Evolutionary conservation across 2,797 vertebrate species (phyloP), one percentile per base, ranked within the genome.

Genomic region (Fistularia commersonii): DNA sequence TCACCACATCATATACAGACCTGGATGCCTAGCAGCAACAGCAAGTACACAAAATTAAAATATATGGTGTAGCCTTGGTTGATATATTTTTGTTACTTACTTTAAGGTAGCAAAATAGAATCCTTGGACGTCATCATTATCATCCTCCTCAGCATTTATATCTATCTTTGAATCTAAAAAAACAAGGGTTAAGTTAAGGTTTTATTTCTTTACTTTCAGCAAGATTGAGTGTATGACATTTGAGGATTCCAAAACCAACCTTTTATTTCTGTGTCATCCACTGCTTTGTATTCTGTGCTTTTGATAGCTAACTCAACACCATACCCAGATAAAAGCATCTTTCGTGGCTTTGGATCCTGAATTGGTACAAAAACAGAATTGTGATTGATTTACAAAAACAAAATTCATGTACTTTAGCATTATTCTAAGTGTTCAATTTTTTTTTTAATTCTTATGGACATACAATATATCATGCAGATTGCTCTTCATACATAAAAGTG

Each of bases 271-370:
- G 86, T 90, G 80, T 99, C 97, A 87, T 98, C 96, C 72, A 99
- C 79, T 8, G 93, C 94, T 91, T 95, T 97, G 83, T 99, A 99
- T 80, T 99, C 97, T 5, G 96, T 99, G 80, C 87, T 98, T 88
- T 99, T 99, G 80, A 98, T 94, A 8, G 95, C 97, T 84, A 99
- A 86, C 76, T 99, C 97, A 51, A 99, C 97, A 48, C 93, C 94
- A 50, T 97, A 99, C 41, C 96, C 97, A 68, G 97, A 98, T 54
- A 99, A 88, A 79, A 92, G 91, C 87, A 96, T 92, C 78, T 90
- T 94, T 68, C 79, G 81, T 47, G 89, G 81, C 72, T 84, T 90
- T 63, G 91, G 89, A 60, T 93, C 84, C 97, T 99, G 82, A 57
- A 62, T 35, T 35, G 54, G 45, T 44, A 23, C 58, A 11, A 69